These are phyloP conservation scores for Phylloscopus trochiloides DNA, from an alignment of 2,113 vertebrate genomes.

Conservation along the genomic window DNA sequence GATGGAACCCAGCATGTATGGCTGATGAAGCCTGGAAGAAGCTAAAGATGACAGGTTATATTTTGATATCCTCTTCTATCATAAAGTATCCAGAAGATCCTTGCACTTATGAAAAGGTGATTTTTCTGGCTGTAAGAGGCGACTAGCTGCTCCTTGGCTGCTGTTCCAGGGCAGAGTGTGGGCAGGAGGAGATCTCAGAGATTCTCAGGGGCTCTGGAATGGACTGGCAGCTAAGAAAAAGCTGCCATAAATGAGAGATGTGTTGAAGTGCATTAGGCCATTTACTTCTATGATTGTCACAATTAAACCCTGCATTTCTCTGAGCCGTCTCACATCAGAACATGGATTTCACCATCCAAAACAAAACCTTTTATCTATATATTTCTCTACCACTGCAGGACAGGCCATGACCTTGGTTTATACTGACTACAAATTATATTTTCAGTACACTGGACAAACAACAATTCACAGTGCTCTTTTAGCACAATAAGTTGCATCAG, in stretches of 20 bases:
- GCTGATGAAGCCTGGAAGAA: not conserved
- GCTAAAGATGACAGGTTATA: not conserved
- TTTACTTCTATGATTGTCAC: not conserved
- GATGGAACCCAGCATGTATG: not conserved
- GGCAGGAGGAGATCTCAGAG: not conserved
- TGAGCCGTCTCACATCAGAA: not conserved
- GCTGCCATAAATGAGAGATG: not conserved
- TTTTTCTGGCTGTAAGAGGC: not conserved
- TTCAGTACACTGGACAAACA: not conserved
- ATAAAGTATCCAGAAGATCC: accelerated
- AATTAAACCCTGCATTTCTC: not conserved
- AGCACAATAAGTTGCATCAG: not conserved
- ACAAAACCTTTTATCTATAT: not conserved
- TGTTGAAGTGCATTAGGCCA: not conserved
- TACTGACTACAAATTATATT: not conserved
- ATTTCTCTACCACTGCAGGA: not conserved
- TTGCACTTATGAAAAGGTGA: accelerated
- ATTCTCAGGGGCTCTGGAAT: not conserved
- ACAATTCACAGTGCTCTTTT: not conserved
- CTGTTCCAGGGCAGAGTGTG: not conserved
- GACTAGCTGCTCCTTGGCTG: not conserved
- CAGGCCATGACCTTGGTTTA: not conserved
- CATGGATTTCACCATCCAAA: not conserved
- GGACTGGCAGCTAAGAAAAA: not conserved
- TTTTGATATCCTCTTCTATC: not conserved